Evolutionary conservation across 2,113 vertebrate genomes (phyloP).

Genomic region (Thalassarche chlororhynchos): DNA sequence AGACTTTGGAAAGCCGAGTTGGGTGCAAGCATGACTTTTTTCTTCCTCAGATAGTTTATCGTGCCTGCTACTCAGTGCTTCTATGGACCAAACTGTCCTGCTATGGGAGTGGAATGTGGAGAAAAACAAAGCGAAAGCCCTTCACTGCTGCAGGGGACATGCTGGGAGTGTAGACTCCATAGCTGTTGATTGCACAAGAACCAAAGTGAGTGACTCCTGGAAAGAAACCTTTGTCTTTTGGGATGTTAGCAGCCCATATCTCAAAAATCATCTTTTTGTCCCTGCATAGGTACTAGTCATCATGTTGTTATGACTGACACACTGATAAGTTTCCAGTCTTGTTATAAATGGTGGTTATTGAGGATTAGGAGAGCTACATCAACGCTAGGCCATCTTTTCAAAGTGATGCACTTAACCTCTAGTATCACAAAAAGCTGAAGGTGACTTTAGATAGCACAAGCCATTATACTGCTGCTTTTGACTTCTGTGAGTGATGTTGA

Average conservation of each 20-base stretch:
- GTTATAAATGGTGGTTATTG: background rate
- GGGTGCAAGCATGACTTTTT: background rate
- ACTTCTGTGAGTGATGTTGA: background rate
- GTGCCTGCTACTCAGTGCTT: constrained; percentile 90
- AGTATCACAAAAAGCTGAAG: background rate
- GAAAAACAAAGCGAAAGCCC: constrained; percentile 88
- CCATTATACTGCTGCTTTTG: background rate
- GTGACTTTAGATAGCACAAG: background rate
- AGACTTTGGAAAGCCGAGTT: background rate
- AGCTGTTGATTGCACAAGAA: constrained; percentile 84
- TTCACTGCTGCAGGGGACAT: constrained; percentile 94
- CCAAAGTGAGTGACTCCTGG: constrained; percentile 79
- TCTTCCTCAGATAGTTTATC: constrained; percentile 82
- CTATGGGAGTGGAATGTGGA: constrained; percentile 97
- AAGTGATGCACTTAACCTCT: background rate
- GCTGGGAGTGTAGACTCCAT: constrained; percentile 90
- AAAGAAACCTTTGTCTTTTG: background rate
- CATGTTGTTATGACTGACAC: background rate
- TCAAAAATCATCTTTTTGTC: background rate
- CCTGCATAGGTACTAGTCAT: background rate
- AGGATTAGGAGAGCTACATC: background rate
- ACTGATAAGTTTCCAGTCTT: background rate
- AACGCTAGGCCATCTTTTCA: background rate
- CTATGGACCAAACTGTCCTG: constrained; percentile 93
- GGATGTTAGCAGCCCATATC: background rate